Percentiles rank a stretch among this genome's conserved stretches.
phyloP scores from a whole-genome alignment of 2,888 invertebrate species.

The Carpatolechia fugitivella region DNA sequence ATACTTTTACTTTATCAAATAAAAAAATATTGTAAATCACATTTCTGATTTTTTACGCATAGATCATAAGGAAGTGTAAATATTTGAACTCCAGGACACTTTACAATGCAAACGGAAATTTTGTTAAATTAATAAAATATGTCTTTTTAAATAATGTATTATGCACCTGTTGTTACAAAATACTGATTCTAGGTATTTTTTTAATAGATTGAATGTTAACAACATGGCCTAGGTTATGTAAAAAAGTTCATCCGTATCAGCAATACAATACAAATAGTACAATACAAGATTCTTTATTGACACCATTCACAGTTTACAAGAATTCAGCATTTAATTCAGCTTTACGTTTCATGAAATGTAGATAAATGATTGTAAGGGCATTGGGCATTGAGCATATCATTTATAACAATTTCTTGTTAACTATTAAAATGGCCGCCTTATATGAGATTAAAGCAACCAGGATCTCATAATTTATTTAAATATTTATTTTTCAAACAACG shows the following conservation, averaged over 20 bases:
- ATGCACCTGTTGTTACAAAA: conserved; percentile 1
- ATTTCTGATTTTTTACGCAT: conserved; percentile 5
- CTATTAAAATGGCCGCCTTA: conserved; percentile 28
- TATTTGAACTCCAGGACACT: neutral
- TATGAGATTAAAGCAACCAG: conserved; percentile 72
- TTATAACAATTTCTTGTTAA: neutral
- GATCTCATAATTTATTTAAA: conserved; percentile 71
- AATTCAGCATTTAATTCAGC: too few species aligned
- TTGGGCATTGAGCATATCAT: too few species aligned
- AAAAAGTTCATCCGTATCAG: too few species aligned
- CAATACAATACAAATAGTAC: too few species aligned
- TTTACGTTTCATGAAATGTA: too few species aligned
- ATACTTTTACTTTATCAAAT: neutral
- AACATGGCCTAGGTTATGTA: too few species aligned
- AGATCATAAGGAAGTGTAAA: conserved; percentile 9
- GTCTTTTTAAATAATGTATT: neutral
- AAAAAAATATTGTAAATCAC: neutral
- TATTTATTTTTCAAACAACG: conserved; percentile 51
- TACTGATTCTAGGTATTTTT: neutral
- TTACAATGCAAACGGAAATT: neutral
- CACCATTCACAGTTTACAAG: too few species aligned
- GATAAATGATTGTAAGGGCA: too few species aligned
- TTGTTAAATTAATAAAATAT: neutral
- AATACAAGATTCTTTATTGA: too few species aligned
- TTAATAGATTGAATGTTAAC: neutral